phyloP scores from a whole-genome alignment of 1,140 invertebrate species.

The Pogonomyrmex californicus region DNA sequence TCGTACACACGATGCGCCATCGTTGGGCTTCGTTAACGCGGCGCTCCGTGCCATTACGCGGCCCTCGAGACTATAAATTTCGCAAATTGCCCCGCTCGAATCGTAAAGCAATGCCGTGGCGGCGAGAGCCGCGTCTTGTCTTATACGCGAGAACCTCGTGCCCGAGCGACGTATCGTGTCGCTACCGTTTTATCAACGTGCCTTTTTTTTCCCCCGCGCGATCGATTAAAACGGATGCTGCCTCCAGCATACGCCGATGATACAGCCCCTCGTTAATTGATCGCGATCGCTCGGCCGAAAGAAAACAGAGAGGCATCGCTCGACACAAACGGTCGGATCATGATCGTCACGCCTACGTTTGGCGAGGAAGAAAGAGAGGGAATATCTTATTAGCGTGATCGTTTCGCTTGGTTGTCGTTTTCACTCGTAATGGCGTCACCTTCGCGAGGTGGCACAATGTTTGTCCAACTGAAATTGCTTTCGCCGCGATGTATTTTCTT shows the following conservation, averaged over 20 bases:
- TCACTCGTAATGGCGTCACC: neutral
- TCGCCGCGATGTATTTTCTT: constrained; percentile 51
- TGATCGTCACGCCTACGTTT: constrained; percentile 40
- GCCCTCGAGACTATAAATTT: constrained; percentile 74
- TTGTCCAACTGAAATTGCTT: constrained; percentile 53
- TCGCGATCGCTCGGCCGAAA: constrained; percentile 4
- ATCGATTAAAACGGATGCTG: constrained; percentile 58
- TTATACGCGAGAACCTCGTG: constrained; percentile 28
- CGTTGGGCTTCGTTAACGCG: constrained; percentile 73
- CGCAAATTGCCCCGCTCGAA: constrained; percentile 75
- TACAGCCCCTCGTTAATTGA: constrained; percentile 65
- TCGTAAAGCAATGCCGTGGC: constrained; percentile 65
- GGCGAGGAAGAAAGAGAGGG: neutral
- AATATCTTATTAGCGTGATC: constrained; percentile 57
- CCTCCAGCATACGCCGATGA: constrained; percentile 29
- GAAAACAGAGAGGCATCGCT: neutral
- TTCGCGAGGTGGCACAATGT: constrained; percentile 17
- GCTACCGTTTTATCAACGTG: constrained; percentile 35
- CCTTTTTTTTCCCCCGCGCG: constrained; percentile 42
- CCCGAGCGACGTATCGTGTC: neutral
- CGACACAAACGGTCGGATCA: neutral
- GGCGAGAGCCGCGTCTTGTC: constrained; percentile 55
- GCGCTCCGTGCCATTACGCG: constrained; percentile 36
- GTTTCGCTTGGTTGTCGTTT: constrained; percentile 38
- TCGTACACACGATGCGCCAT: constrained; percentile 38